phyloP scores from a whole-genome alignment of 2,113 vertebrate genomes.

The Callorhinus ursinus region DNA sequence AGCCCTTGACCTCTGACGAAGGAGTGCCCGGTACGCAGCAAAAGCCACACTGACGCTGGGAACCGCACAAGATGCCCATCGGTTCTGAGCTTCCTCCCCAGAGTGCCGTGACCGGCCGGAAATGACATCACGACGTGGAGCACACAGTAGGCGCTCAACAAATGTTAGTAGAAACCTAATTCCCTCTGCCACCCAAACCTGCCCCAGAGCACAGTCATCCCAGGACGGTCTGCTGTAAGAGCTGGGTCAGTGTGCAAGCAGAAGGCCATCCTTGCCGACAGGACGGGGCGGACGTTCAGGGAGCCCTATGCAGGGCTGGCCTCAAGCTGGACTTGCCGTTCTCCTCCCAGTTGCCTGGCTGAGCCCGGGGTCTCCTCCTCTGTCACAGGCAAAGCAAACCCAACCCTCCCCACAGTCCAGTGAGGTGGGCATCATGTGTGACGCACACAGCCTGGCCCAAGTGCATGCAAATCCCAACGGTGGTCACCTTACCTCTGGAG shows the following conservation, averaged over 20 bases:
- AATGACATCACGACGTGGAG: rapidly evolving
- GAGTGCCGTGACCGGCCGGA: rapidly evolving
- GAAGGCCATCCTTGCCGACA: neutral
- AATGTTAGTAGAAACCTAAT: rapidly evolving
- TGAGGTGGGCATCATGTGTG: rapidly evolving
- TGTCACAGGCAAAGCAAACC: neutral
- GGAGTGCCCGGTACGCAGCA: rapidly evolving
- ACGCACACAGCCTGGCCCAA: rapidly evolving
- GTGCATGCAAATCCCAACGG: rapidly evolving
- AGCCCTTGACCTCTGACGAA: rapidly evolving
- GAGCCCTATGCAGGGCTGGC: rapidly evolving
- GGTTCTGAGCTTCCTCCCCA: neutral
- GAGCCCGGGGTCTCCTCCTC: neutral
- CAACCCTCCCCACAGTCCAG: neutral
- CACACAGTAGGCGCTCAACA: neutral
- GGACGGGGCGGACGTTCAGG: rapidly evolving
- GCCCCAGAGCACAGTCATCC: neutral
- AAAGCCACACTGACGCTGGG: rapidly evolving
- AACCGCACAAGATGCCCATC: rapidly evolving
- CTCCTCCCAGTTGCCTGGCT: rapidly evolving
- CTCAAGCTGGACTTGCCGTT: neutral
- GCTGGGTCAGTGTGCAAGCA: rapidly evolving
- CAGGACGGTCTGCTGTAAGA: neutral
- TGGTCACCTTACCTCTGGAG: neutral
- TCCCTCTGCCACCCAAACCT: neutral